Conservation (phyloP, 1,140 invertebrate species). For the Bombus haemorrhoidalis region DNA sequence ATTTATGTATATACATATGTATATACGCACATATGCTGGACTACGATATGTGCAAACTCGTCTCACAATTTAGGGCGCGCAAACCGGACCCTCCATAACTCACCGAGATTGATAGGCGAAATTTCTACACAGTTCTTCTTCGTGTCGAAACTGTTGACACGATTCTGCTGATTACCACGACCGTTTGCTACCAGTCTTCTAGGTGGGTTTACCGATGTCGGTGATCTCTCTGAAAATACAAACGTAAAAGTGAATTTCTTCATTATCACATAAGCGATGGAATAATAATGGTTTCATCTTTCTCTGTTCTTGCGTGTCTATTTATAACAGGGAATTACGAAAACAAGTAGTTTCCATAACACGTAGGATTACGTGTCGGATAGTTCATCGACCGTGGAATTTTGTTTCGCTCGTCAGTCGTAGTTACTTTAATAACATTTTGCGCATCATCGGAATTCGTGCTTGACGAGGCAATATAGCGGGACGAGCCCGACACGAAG, state of each 20-base stretch:
- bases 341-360: constrained; percentile 21
- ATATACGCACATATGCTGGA: background rate
- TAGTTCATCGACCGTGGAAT: constrained; percentile 42
- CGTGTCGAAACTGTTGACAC: constrained; percentile 74
- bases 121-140: constrained; percentile 77
- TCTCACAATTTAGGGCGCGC: constrained; percentile 15
- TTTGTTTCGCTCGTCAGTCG: constrained; percentile 8
- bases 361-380: constrained; percentile 1
- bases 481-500: background rate
- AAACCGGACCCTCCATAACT: constrained; percentile 51
- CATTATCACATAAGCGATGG: no score
- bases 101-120: constrained; percentile 76
- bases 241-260: background rate
- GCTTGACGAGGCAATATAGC: constrained; percentile 10
- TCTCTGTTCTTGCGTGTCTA: background rate
- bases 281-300: background rate
- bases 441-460: constrained; percentile 44
- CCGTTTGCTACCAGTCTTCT: constrained; percentile 75
- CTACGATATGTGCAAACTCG: constrained; percentile 25
- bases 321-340: constrained; percentile 12
- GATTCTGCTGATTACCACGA: constrained; percentile 70
- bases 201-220: constrained; percentile 72
- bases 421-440: constrained; percentile 36
- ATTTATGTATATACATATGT: background rate
- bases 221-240: constrained; percentile 74